Percentiles rank a stretch among this genome's conserved stretches.
Conservation (phyloP, 2,888 invertebrate genomes). For the Tipula lateralis region DNA sequence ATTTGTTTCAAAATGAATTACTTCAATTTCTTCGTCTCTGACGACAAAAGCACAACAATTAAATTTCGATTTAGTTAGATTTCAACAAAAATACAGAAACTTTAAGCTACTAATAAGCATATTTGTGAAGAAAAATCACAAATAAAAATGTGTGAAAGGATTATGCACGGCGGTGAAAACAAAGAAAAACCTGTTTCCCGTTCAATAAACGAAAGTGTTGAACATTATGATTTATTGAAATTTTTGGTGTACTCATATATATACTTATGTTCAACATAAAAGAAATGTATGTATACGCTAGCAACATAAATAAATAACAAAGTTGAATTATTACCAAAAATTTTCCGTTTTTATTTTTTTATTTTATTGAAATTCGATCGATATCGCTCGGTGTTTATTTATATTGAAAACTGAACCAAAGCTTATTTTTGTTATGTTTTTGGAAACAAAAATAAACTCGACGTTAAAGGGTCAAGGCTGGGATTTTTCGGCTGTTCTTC, state of each 20-base stretch:
- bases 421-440: background rate
- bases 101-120: no score
- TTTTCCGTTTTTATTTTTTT: background rate
- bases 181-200: background rate
- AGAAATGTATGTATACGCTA: background rate
- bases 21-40: no score
- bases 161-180: background rate
- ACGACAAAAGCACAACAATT: no score
- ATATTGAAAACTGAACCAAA: background rate
- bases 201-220: background rate
- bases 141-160: background rate
- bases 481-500: background rate
- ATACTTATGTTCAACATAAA: background rate
- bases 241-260: background rate
- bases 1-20: no score
- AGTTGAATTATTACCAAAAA: background rate
- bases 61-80: no score
- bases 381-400: background rate
- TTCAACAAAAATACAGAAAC: no score
- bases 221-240: background rate
- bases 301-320: background rate
- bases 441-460: background rate
- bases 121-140: no score
- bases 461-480: background rate
- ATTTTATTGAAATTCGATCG: background rate